A percentile compares a stretch with the other conserved stretches of the same genome.
These are phyloP conservation scores for Spongilla lacustris DNA, from an alignment of 37 sponge, comb jelly and placozoan species.

Conservation along the genomic window DNA sequence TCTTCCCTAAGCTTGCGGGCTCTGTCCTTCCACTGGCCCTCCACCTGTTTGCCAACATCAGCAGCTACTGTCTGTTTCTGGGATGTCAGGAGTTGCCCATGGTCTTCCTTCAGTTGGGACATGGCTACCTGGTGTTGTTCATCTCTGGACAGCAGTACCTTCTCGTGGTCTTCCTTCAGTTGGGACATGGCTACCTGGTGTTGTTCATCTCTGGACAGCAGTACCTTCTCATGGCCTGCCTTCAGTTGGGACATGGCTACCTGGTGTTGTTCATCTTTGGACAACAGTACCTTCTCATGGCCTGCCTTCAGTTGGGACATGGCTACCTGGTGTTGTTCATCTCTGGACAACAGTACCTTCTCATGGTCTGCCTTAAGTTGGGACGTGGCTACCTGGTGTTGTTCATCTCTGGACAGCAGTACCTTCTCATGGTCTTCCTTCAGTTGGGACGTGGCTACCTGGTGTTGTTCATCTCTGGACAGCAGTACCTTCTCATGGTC, in stretches of 20 bases:
- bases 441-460: not conserved
- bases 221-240: not conserved
- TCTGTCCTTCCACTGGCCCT: slow-evolving; percentile 13
- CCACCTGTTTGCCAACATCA: slow-evolving; percentile 4
- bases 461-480: not conserved
- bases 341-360: not conserved
- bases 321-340: not conserved
- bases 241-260: not conserved
- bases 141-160: not conserved
- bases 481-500: no score
- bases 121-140: not conserved
- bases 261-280: not conserved
- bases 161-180: slow-evolving; percentile 4
- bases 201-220: not conserved
- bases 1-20: not conserved
- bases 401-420: not conserved
- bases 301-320: not conserved
- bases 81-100: not conserved
- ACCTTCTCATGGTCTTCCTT: not conserved
- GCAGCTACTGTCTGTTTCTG: slow-evolving; percentile 3
- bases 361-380: not conserved
- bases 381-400: not conserved
- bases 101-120: not conserved
- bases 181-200: not conserved
- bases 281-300: not conserved